A percentile compares a stretch with the other conserved stretches of the same genome.
These are phyloP conservation scores for Leptoclinus maculatus DNA, from an alignment of 2,797 vertebrate species.

Conservation along the genomic window DNA sequence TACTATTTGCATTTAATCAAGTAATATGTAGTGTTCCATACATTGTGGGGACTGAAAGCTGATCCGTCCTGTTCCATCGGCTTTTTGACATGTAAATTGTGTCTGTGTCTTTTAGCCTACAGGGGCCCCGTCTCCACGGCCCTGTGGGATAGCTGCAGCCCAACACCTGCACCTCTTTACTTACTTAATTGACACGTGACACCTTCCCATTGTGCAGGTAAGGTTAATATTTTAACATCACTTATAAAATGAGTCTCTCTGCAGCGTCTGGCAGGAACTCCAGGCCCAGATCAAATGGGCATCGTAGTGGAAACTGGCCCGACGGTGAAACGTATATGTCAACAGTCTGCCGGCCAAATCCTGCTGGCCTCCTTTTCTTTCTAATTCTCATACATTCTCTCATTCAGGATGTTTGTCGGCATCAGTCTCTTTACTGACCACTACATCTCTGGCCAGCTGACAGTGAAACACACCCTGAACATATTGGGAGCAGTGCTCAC, in stretches of 20 bases:
- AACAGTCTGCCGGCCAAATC: constrained; percentile 20
- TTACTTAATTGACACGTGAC: constrained; percentile 77
- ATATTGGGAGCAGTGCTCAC: constrained; percentile 53
- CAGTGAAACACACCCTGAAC: not conserved
- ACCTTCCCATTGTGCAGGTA: constrained; percentile 37
- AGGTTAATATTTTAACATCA: constrained; percentile 79
- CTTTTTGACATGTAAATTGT: constrained; percentile 53
- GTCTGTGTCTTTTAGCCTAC: constrained; percentile 25
- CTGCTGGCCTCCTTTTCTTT: constrained; percentile 19
- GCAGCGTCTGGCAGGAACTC: constrained; percentile 43
- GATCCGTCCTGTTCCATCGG: constrained; percentile 54
- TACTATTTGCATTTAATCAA: constrained; percentile 21
- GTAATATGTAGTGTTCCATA: constrained; percentile 31
- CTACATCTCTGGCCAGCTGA: not conserved
- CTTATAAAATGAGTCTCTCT: constrained; percentile 69
- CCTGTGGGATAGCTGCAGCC: constrained; percentile 32
- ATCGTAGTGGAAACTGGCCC: constrained; percentile 49
- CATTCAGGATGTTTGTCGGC: not conserved
- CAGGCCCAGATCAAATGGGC: constrained; percentile 52
- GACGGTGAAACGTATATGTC: constrained; percentile 39
- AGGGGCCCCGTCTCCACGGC: constrained; percentile 10
- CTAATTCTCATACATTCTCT: constrained; percentile 5
- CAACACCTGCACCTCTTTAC: constrained; percentile 68
- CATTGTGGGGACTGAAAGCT: constrained; percentile 40
- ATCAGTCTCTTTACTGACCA: not conserved